Evolutionary conservation across 1,140 invertebrate genomes (phyloP), one percentile per base, ranked within the genome.

Genomic region (Lordiphosa mommai): DNA sequence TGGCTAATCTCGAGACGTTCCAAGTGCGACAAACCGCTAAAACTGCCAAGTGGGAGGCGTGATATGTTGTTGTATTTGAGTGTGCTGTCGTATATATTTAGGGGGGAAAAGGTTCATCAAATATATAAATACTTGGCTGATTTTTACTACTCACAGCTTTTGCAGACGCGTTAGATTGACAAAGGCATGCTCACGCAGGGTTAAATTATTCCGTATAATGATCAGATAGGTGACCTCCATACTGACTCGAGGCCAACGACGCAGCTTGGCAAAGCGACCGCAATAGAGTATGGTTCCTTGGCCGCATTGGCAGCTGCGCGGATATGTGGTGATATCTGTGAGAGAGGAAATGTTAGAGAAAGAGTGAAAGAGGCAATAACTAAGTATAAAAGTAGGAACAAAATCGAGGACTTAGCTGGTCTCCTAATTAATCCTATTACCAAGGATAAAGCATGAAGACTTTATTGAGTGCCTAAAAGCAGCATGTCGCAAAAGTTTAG

Each of bases 61-160:
- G 84, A 87, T 88, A 88, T 88, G 85, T 88, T 88, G 51, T 86
- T 84, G 46, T 71, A 68, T 20, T 86, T 88, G 1, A 88, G 68
- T 0, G 61, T 79, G 10, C 87, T 88, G 32, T n/a, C 2, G 1
- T 9, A 14, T 0, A 4, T 0, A 30, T 3, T n/a, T 7, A n/a
- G n/a, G n/a, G n/a, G 4, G 14, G 3, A 33, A 16, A 33, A 3
- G 23, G 0, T 27, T 12, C 20, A 12, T 34, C n/a, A 29, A 3
- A 10, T 4, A 29, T 46, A 13, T 8, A 30, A 51, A 3, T 7
- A 32, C 17, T 9, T 16, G 34, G 9, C 13, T 3, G 10, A 12
- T 1, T 12, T n/a, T 27, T 7, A 27, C 7, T 5, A 70, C 60
- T 84, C 57, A 79, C 79, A 85, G 60, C 23, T 71, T 74, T 61